Evolutionary conservation across 2,113 vertebrate species (phyloP).

Genomic region (Leptodactylus fuscus): DNA sequence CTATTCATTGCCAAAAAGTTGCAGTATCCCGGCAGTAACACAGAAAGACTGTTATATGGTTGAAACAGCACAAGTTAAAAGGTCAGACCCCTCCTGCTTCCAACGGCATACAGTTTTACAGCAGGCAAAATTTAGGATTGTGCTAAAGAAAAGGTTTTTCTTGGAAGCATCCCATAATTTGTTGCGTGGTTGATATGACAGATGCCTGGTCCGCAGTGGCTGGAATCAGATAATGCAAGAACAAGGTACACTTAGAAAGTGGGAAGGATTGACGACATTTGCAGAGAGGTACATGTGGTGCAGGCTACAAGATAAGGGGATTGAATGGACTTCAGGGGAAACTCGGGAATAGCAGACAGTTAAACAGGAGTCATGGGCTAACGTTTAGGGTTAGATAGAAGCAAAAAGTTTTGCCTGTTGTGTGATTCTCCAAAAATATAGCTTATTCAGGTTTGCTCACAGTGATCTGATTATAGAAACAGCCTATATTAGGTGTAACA

Average conservation of each 20-base stretch:
- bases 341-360: background rate
- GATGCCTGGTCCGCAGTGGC: slow-evolving; percentile 22
- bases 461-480: no score
- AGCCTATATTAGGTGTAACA: no score
- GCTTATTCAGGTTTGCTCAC: no score
- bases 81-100: slow-evolving; percentile 69
- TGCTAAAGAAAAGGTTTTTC: slow-evolving; percentile 57
- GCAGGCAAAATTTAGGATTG: slow-evolving; percentile 61
- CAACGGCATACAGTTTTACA: slow-evolving; percentile 66
- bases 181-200: slow-evolving; percentile 53
- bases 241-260: slow-evolving; percentile 17
- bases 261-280: slow-evolving; percentile 34
- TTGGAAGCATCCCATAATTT: slow-evolving; percentile 54
- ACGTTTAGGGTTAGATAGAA: background rate
- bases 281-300: background rate
- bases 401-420: no score
- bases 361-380: background rate
- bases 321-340: slow-evolving; percentile 6
- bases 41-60: slow-evolving; percentile 73
- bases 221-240: slow-evolving; percentile 42
- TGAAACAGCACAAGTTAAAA: slow-evolving; percentile 72
- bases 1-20: slow-evolving; percentile 71
- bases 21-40: slow-evolving; percentile 67
- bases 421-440: no score
- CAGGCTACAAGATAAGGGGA: slow-evolving; percentile 18